Evolutionary conservation across 2,113 vertebrate genomes (phyloP).

Genomic region (Charadrius vociferus): DNA sequence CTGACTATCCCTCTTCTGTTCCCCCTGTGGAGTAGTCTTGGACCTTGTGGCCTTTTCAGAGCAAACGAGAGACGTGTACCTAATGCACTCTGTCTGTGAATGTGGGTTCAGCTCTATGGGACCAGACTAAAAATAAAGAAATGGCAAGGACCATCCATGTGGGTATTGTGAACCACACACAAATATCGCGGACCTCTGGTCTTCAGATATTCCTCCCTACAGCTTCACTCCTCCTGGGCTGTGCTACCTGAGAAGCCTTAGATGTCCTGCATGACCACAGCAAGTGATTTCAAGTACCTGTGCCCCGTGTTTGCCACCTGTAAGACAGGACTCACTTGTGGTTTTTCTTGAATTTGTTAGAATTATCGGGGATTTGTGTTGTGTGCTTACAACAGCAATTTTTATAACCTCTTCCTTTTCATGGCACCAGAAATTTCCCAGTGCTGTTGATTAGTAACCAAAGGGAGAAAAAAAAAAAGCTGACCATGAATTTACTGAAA

Average conservation of each 20-base stretch:
- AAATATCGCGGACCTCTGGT: accelerated
- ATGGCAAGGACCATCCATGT: not conserved
- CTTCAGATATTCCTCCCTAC: not conserved
- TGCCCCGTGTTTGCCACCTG: not conserved
- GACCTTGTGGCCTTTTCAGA: not conserved
- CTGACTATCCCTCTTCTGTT: not conserved
- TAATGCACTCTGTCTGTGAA: not conserved
- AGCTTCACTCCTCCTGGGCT: not conserved
- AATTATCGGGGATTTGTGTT: not conserved
- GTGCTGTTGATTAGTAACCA: not conserved
- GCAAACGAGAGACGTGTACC: not conserved
- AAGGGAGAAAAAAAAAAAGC: not conserved
- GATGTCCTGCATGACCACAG: not conserved
- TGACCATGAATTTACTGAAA: not conserved
- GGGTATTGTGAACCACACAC: not conserved
- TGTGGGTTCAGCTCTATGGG: too few relatives aligned
- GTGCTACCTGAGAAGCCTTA: not conserved
- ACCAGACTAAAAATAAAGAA: not conserved
- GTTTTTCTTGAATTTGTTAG: not conserved
- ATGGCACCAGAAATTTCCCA: not conserved
- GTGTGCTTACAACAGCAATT: not conserved
- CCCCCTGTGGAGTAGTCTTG: not conserved
- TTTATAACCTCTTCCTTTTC: not conserved
- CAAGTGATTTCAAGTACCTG: not conserved
- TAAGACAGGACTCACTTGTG: not conserved